Conservation (phyloP, 2,888 invertebrate species). For the Boloria selene region DNA sequence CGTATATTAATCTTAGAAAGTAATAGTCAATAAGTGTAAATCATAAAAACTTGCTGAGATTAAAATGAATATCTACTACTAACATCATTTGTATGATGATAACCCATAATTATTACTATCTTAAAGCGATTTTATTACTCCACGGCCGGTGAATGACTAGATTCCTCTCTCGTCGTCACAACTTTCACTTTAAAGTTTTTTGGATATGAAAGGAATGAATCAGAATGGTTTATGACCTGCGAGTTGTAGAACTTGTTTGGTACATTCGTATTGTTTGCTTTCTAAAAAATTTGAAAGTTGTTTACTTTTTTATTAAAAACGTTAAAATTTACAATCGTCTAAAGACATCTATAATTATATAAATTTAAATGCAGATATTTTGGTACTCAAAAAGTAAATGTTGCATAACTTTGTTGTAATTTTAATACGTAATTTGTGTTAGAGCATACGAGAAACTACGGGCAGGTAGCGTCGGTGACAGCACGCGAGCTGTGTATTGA, state of each 20-base stretch:
- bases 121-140: constrained; percentile 69
- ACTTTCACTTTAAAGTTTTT: constrained; percentile 79
- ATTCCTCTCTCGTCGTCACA: constrained; percentile 63
- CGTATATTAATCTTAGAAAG: no score
- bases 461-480: constrained; percentile 32
- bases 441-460: constrained; percentile 49
- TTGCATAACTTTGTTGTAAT: constrained; percentile 40
- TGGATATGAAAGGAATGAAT: constrained; percentile 54
- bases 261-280: constrained; percentile 35
- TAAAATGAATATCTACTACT: background rate
- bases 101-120: constrained; percentile 50
- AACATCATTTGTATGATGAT: constrained; percentile 7
- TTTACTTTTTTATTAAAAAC: constrained; percentile 12
- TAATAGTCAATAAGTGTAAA: no score
- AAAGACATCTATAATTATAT: constrained; percentile 1
- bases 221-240: constrained; percentile 44
- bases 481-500: constrained; percentile 65
- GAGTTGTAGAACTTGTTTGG: constrained; percentile 39
- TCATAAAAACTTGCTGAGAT: no score
- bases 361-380: constrained; percentile 1
- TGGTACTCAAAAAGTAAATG: constrained; percentile 18
- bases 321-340: background rate
- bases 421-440: constrained; percentile 41
- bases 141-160: constrained; percentile 66
- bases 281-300: constrained; percentile 36